Evolutionary conservation across 2,888 invertebrate species (phyloP).

Genomic region (Ophion obscuratus): DNA sequence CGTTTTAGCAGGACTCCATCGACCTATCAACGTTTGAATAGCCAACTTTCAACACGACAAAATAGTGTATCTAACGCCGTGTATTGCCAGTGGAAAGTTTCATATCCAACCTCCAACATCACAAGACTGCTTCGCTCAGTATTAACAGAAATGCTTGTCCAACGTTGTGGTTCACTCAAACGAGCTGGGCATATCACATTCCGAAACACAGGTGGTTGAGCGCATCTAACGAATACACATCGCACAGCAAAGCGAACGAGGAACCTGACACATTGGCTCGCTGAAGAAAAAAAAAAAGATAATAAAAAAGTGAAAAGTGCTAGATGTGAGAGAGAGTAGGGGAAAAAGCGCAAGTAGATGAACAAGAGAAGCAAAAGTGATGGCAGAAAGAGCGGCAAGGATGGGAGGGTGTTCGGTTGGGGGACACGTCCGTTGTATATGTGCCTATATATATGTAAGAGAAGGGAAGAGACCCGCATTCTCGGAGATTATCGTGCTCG

Average conservation of each 20-base stretch:
- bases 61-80: too few relatives aligned
- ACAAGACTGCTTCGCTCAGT: too few relatives aligned
- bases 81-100: too few relatives aligned
- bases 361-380: conserved; percentile 58
- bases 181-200: too few relatives aligned
- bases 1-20: too few relatives aligned
- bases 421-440: conserved; percentile 21
- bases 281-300: conserved; percentile 21
- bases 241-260: not conserved
- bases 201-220: too few relatives aligned
- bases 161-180: too few relatives aligned
- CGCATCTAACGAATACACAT: not conserved
- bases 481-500: conserved; percentile 84
- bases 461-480: conserved; percentile 82
- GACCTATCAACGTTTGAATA: too few relatives aligned
- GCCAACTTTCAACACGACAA: too few relatives aligned
- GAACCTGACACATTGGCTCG: conserved; percentile 6
- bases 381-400: conserved; percentile 23
- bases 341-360: conserved; percentile 65
- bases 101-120: too few relatives aligned
- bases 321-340: conserved; percentile 58
- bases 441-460: conserved; percentile 36
- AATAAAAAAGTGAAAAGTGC: conserved; percentile 49
- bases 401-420: not conserved
- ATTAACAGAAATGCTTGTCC: too few relatives aligned